Evolutionary conservation across 2,113 vertebrate species (phyloP).

Genomic region (Varanus komodoensis): DNA sequence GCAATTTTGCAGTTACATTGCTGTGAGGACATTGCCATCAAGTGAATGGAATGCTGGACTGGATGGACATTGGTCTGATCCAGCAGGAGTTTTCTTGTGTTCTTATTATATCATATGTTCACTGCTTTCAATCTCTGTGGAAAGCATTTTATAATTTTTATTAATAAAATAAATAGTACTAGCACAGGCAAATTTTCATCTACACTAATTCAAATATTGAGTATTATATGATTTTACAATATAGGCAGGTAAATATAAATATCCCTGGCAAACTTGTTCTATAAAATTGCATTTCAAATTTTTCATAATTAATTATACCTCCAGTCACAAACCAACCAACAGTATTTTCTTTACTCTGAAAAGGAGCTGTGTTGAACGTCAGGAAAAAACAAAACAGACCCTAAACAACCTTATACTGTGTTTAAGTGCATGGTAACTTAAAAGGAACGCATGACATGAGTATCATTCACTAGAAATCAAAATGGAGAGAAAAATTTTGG

Average conservation of each 20-base stretch:
- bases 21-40: too few species aligned
- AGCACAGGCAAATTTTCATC: background rate
- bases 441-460: background rate
- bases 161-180: too few species aligned
- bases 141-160: too few species aligned
- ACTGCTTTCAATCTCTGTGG: too few species aligned
- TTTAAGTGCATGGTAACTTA: background rate
- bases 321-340: background rate
- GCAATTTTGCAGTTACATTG: too few species aligned
- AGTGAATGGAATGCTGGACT: too few species aligned
- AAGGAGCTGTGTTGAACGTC: background rate
- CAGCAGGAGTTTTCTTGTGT: too few species aligned
- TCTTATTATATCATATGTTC: too few species aligned
- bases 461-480: background rate
- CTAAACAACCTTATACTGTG: background rate
- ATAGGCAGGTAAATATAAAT: background rate
- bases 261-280: background rate
- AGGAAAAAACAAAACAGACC: background rate
- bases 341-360: background rate
- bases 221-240: background rate
- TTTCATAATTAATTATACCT: background rate
- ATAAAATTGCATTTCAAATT: background rate
- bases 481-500: background rate
- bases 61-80: too few species aligned
- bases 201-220: background rate